These are phyloP conservation scores for Campoplex capitator DNA, from an alignment of 2,888 invertebrate genomes.

Conservation along the genomic window DNA sequence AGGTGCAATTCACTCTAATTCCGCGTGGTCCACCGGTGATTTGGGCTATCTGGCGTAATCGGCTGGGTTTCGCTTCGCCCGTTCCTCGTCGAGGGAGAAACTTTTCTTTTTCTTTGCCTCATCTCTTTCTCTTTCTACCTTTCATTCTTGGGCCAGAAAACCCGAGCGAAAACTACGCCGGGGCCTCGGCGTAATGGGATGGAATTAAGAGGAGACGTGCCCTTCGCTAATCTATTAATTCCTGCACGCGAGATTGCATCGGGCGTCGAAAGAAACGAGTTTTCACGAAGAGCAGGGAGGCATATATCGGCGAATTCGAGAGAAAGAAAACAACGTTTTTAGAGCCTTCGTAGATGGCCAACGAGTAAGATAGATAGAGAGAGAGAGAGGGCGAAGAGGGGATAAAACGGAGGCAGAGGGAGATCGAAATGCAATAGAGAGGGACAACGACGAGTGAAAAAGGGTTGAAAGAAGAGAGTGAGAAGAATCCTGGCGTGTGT, in stretches of 20 bases:
- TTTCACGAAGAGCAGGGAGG: slow-evolving; percentile 73
- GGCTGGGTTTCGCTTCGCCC: slow-evolving; percentile 77
- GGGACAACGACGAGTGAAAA: slow-evolving; percentile 11
- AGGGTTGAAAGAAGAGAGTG: slow-evolving; percentile 6
- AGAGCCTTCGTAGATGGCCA: slow-evolving; percentile 10
- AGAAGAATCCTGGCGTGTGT: slow-evolving; percentile 26
- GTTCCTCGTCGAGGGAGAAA: slow-evolving; percentile 58
- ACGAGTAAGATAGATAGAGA: slow-evolving; percentile 26
- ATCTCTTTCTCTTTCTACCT: slow-evolving; percentile 20
- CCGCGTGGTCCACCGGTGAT: slow-evolving; percentile 80
- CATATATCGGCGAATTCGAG: slow-evolving; percentile 28
- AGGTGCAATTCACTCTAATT: slow-evolving; percentile 81
- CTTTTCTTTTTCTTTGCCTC: slow-evolving; percentile 10
- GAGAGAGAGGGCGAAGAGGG: background rate
- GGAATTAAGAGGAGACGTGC: slow-evolving; percentile 83
- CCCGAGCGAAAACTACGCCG: slow-evolving; percentile 56
- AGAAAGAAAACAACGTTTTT: slow-evolving; percentile 9
- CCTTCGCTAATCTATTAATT: slow-evolving; percentile 83
- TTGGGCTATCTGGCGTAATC: slow-evolving; percentile 81
- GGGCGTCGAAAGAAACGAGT: slow-evolving; percentile 80
- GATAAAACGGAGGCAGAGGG: background rate
- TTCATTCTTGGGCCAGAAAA: slow-evolving; percentile 38
- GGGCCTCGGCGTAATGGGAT: slow-evolving; percentile 77
- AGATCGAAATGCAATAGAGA: slow-evolving; percentile 45
- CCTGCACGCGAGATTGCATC: slow-evolving; percentile 79